These are phyloP conservation scores for Melanotaenia maccullochi DNA, from an alignment of 2,797 vertebrate species.

Conservation along the genomic window DNA sequence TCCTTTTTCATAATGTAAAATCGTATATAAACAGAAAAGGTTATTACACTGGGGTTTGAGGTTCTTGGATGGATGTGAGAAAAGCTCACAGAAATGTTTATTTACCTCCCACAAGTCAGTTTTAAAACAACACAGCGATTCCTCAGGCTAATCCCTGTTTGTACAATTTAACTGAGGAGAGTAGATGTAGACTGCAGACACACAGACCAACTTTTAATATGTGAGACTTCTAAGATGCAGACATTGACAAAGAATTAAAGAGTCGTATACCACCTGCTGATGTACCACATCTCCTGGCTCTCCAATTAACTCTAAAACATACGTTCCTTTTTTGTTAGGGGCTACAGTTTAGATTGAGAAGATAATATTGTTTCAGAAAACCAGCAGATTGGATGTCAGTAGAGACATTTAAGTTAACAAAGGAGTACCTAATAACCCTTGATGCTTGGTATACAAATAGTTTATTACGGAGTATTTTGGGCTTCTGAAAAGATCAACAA, in stretches of 20 bases:
- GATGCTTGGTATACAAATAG: conserved; percentile 7
- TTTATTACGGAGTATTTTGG: conserved; percentile 45
- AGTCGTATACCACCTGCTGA: neutral
- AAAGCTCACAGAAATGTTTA: no score
- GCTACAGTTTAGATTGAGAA: neutral
- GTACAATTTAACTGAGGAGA: neutral
- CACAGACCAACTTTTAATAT: neutral
- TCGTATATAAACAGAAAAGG: no score
- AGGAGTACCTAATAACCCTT: conserved; percentile 1
- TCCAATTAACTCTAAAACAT: neutral
- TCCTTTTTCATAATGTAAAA: no score
- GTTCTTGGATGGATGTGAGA: no score
- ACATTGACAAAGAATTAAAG: neutral
- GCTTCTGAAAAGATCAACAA: conserved; percentile 61
- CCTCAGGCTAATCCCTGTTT: neutral
- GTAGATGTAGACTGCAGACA: neutral
- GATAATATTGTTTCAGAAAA: neutral
- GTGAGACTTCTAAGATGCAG: neutral
- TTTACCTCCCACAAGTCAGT: no score
- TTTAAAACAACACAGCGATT: no score
- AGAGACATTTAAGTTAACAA: conserved; percentile 21
- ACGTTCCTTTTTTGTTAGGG: neutral
- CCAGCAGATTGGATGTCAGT: neutral
- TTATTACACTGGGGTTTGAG: no score
- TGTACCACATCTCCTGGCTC: neutral